phyloP scores from a whole-genome alignment of 2,888 invertebrate genomes.

The Nemapogon koenigi region DNA sequence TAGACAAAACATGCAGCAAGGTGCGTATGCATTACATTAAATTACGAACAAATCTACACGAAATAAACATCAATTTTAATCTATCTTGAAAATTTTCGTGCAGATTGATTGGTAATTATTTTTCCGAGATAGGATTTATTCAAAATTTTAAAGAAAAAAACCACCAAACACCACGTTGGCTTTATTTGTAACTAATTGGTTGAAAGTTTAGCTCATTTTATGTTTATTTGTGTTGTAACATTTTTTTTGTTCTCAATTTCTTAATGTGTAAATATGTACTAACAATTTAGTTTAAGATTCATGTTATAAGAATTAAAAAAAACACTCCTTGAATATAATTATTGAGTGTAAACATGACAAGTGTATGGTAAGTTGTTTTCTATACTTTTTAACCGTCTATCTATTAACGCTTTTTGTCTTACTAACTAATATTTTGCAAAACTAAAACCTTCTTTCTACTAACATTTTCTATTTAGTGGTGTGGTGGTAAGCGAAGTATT shows the following conservation, averaged over 20 bases:
- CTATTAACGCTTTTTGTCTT: constrained; percentile 21
- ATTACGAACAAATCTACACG: neutral
- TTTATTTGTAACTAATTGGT: constrained; percentile 49
- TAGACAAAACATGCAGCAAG: constrained; percentile 56
- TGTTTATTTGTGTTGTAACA: constrained; percentile 23
- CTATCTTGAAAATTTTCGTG: no score
- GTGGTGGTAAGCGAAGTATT: constrained; percentile 42
- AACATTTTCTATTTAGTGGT: constrained; percentile 39
- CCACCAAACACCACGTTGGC: constrained; percentile 55
- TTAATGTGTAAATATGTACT: constrained; percentile 25
- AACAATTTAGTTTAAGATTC: constrained; percentile 27
- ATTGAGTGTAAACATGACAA: no score
- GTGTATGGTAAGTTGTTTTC: constrained; percentile 42
- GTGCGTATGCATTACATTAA: constrained; percentile 41
- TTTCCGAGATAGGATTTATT: constrained; percentile 43
- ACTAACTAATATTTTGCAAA: constrained; percentile 19
- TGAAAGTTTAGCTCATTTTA: constrained; percentile 31
- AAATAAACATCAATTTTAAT: constrained; percentile 5
- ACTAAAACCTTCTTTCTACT: constrained; percentile 14
- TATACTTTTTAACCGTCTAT: constrained; percentile 8
- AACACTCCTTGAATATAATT: constrained; percentile 16
- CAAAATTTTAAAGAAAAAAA: constrained; percentile 19
- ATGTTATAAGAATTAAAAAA: constrained; percentile 21
- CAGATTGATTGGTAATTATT: no score
- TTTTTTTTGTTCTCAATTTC: constrained; percentile 19